Conservation (phyloP, 2,888 invertebrate species). For the Eupithecia dodoneata region DNA sequence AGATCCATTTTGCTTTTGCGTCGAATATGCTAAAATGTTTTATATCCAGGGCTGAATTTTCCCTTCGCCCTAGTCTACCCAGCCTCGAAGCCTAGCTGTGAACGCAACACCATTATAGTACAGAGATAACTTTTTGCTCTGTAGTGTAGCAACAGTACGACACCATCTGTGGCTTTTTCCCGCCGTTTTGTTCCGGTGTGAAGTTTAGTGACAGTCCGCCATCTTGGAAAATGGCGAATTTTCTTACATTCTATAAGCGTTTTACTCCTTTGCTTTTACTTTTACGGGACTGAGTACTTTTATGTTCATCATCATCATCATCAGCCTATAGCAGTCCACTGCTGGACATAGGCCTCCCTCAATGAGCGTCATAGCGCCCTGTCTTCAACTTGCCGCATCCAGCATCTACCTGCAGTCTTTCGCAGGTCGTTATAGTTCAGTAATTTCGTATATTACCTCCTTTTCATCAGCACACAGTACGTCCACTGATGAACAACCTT, state of each 20-base stretch:
- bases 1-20: not conserved
- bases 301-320: too few relatives aligned
- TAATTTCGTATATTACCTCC: too few relatives aligned
- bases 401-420: too few relatives aligned
- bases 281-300: not conserved
- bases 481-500: too few relatives aligned
- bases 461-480: too few relatives aligned
- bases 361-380: too few relatives aligned
- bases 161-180: conserved; percentile 23
- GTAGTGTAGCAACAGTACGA: conserved; percentile 26
- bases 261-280: not conserved
- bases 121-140: conserved; percentile 28
- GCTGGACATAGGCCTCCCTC: too few relatives aligned
- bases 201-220: conserved; percentile 2
- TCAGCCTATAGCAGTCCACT: too few relatives aligned
- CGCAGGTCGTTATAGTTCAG: too few relatives aligned
- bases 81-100: conserved; percentile 18
- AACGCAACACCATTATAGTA: conserved; percentile 28
- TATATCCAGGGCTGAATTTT: not conserved
- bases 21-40: not conserved
- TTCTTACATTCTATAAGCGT: not conserved
- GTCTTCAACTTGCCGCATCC: too few relatives aligned
- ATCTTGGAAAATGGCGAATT: conserved; percentile 3
- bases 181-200: conserved; percentile 12
- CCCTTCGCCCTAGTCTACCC: conserved; percentile 17